These are phyloP conservation scores for Xestia sexstrigata DNA, from an alignment of 2,888 invertebrate species.

Conservation along the genomic window DNA sequence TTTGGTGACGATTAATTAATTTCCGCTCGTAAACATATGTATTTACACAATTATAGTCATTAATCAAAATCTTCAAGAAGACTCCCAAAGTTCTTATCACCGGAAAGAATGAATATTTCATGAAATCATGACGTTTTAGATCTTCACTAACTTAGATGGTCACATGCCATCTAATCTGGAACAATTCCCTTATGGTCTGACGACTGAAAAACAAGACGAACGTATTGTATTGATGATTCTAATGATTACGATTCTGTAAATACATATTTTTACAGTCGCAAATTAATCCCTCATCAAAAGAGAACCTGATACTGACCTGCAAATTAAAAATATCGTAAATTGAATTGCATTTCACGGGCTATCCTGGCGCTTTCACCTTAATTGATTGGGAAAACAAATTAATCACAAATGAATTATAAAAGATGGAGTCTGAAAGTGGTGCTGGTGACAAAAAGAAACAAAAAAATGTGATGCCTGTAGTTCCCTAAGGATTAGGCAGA, in stretches of 20 bases:
- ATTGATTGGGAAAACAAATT: background rate
- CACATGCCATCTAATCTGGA: background rate
- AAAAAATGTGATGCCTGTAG: constrained; percentile 5
- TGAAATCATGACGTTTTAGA: background rate
- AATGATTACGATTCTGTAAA: background rate
- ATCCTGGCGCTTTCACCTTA: background rate
- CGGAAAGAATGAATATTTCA: background rate
- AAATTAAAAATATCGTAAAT: background rate
- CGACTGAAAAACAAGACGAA: background rate
- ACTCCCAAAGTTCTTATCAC: background rate
- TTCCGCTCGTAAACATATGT: background rate
- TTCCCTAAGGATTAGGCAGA: constrained; percentile 11
- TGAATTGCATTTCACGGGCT: background rate
- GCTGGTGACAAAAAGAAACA: constrained; percentile 35
- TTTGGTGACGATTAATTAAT: background rate
- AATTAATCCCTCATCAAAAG: background rate
- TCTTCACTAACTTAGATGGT: background rate
- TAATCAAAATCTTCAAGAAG: background rate
- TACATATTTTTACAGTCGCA: background rate
- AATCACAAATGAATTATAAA: constrained; percentile 27
- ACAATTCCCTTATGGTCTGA: background rate
- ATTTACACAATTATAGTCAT: background rate
- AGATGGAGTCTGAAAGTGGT: constrained; percentile 33
- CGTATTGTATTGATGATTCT: background rate
- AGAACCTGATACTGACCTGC: background rate